These are phyloP conservation scores for Bufo gargarizans DNA, from an alignment of 2,113 vertebrate species.

Conservation along the genomic window DNA sequence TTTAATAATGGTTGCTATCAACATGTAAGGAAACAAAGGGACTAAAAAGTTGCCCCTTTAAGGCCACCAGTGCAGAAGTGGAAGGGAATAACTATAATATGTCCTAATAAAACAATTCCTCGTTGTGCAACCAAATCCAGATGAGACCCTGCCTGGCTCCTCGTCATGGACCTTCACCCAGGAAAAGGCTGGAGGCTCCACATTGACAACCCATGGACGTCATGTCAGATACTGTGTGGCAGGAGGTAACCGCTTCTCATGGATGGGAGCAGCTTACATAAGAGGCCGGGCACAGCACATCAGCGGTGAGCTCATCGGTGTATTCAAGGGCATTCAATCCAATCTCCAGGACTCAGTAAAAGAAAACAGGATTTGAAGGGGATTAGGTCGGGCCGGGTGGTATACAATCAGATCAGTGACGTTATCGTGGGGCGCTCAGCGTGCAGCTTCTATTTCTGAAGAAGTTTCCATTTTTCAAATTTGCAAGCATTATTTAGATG, in stretches of 20 bases:
- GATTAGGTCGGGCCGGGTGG: constrained; percentile 15
- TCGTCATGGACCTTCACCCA: not conserved
- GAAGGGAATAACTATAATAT: not conserved
- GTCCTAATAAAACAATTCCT: no score
- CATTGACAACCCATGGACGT: not conserved
- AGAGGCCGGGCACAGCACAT: constrained; percentile 15
- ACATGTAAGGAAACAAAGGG: no score
- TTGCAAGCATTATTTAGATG: no score
- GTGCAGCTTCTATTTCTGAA: constrained; percentile 1
- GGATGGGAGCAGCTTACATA: not conserved
- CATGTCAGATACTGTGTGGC: not conserved
- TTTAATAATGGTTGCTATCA: no score
- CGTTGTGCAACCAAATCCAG: no score
- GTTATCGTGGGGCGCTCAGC: not conserved
- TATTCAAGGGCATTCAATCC: constrained; percentile 13
- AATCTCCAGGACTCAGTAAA: constrained; percentile 9
- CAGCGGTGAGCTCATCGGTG: not conserved
- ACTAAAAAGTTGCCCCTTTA: not conserved
- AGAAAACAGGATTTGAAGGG: constrained; percentile 25
- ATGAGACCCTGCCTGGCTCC: not conserved
- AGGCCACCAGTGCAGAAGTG: not conserved
- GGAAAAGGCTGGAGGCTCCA: not conserved
- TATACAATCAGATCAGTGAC: constrained; percentile 6
- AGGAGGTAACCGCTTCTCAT: not conserved
- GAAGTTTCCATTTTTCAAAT: not conserved